Evolutionary conservation across 1,140 invertebrate species (phyloP), one percentile per base, ranked within the genome.

Genomic region (Thaumetopoea pityocampa): DNA sequence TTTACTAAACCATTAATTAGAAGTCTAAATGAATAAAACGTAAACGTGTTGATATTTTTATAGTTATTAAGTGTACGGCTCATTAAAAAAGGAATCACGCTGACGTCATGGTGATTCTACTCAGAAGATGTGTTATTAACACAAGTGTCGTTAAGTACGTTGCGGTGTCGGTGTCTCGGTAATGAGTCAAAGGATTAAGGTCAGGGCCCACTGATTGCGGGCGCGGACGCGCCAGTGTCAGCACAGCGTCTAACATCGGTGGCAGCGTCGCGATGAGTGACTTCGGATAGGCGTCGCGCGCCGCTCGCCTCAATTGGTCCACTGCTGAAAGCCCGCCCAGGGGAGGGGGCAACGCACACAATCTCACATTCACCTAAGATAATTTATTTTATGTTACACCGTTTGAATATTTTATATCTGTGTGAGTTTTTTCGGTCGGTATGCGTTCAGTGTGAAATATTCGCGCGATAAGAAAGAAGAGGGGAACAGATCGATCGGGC

Each of bases 341-440:
- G 57, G 73, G 69, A 62, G 69, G 69, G 69, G 67, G 69, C 59
- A 43, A 60, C 74, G 46, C 78, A 74, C 76, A 78, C 73, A 68
- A 40, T 52, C 58, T 49, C 63, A 56, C 40, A 40, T 67, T 61
- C 74, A 82, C 78, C 78, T 82, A 82, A 82, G 78, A 82, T 82
- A 82, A 82, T 82, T 82, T 82, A 82, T 82, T 82, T 82, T 82
- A 82, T 79, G 71, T 80, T 82, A 82, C 76, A 80, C 67, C 76
- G 73, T 83, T 80, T 83, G 78, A 83, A 83, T 83, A 80, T 83
- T 83, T 83, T 83, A 83, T 83, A 80, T 83, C 67, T 83, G 78
- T 83, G 78, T 80, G 76, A 78, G 78, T 83, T 83, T 83, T 80
- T 83, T 83, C 60, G 60, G 52, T 64, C 60, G 64, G 64, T 67